Conservation (phyloP, 2,113 vertebrate genomes). For the Dromaius novaehollandiae region DNA sequence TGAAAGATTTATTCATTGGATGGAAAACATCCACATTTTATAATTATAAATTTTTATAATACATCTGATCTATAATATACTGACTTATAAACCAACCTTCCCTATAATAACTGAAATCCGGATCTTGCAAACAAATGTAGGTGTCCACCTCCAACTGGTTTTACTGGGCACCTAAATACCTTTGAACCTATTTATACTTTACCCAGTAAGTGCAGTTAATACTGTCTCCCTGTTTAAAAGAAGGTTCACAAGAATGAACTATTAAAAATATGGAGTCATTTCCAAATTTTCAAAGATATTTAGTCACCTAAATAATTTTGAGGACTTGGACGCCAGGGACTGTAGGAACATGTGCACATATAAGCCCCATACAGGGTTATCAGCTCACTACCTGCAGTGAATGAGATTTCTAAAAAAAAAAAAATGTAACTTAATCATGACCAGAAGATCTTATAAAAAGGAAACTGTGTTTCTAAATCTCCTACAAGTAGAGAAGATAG, state of each 20-base stretch:
- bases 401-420: not conserved
- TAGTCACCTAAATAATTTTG: not conserved
- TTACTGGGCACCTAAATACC: not conserved
- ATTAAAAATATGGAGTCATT: not conserved
- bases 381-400: not conserved
- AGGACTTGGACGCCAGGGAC: not conserved
- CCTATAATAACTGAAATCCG: not conserved
- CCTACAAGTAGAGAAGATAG: not conserved
- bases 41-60: too few relatives aligned
- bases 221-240: not conserved
- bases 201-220: not conserved
- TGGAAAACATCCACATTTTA: not conserved
- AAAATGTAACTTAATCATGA: not conserved
- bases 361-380: not conserved
- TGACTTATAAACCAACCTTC: not conserved
- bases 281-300: not conserved
- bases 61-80: not conserved
- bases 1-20: not conserved
- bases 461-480: not conserved
- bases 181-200: not conserved
- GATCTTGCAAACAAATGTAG: not conserved
- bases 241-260: not conserved
- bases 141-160: not conserved
- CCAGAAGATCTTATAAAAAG: not conserved
- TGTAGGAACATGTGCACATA: not conserved